Conservation (phyloP, 2,113 vertebrate species). For the Prolemur simus region DNA sequence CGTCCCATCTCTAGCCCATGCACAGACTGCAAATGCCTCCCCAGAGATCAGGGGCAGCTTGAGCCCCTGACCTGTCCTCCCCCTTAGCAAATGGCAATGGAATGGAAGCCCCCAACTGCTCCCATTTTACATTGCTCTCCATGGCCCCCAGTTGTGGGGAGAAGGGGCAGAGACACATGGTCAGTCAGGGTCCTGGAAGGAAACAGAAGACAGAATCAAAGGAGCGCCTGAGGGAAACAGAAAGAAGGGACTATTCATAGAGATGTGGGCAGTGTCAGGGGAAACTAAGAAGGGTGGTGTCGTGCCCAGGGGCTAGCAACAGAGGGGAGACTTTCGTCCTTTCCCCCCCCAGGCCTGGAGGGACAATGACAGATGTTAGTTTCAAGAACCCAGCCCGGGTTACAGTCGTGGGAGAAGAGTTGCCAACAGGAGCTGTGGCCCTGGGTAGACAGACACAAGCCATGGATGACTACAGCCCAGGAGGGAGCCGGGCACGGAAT, state of each 20-base stretch:
- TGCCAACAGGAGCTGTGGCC: too few relatives aligned
- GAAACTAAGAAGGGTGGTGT: rapidly evolving
- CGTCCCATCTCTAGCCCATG: background rate
- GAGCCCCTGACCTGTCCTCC: background rate
- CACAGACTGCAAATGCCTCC: rapidly evolving
- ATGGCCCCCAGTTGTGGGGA: background rate
- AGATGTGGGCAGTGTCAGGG: background rate
- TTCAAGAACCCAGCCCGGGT: background rate
- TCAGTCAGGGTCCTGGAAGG: background rate
- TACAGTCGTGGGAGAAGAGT: background rate
- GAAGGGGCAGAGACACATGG: background rate
- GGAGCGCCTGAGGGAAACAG: background rate
- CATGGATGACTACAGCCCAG: rapidly evolving
- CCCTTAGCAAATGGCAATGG: background rate
- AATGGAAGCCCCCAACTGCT: background rate
- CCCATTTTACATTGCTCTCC: background rate
- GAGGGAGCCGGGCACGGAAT: background rate
- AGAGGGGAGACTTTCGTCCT: rapidly evolving
- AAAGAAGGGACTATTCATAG: background rate
- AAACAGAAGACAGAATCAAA: background rate
- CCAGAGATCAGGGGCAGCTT: too few relatives aligned
- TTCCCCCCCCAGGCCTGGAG: background rate
- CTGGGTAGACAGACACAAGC: background rate
- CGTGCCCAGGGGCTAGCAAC: background rate
- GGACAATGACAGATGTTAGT: background rate